Percentiles rank a stretch among this genome's conserved stretches.
phyloP scores from a whole-genome alignment of 2,113 vertebrate genomes.

The Shinisaurus crocodilurus region DNA sequence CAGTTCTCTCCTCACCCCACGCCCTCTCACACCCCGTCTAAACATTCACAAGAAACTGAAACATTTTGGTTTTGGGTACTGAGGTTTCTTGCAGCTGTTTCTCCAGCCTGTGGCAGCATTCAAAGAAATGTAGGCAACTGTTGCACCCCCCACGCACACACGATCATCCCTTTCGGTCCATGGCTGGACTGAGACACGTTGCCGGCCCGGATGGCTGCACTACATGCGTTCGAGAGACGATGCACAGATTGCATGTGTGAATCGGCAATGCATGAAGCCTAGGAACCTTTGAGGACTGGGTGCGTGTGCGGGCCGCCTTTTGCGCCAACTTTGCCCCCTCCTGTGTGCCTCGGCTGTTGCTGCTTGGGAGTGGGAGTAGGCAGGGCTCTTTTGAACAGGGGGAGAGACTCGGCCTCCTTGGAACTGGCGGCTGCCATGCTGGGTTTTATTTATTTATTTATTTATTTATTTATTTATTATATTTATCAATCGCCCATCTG shows the following conservation, averaged over 20 bases:
- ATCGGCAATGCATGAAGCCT: not conserved
- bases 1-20: not conserved
- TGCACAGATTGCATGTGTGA: not conserved
- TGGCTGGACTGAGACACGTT: not conserved
- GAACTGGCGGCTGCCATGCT: too few species aligned
- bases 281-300: too few species aligned
- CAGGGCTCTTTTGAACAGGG: too few species aligned
- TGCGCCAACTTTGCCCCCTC: too few species aligned
- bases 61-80: not conserved
- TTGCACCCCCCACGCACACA: not conserved
- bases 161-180: not conserved
- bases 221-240: not conserved
- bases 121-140: not conserved
- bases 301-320: too few species aligned
- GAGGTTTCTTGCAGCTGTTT: not conserved
- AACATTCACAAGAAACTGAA: not conserved
- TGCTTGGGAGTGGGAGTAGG: too few species aligned
- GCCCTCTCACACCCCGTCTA: not conserved
- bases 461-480: too few species aligned
- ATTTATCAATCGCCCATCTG: too few species aligned
- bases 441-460: too few species aligned
- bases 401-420: too few species aligned
- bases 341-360: too few species aligned
- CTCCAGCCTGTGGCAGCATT: not conserved
- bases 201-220: too few species aligned